Evolutionary conservation across 1,140 invertebrate genomes (phyloP), one percentile per base, ranked within the genome.

Genomic region (Euwallacea fornicatus): DNA sequence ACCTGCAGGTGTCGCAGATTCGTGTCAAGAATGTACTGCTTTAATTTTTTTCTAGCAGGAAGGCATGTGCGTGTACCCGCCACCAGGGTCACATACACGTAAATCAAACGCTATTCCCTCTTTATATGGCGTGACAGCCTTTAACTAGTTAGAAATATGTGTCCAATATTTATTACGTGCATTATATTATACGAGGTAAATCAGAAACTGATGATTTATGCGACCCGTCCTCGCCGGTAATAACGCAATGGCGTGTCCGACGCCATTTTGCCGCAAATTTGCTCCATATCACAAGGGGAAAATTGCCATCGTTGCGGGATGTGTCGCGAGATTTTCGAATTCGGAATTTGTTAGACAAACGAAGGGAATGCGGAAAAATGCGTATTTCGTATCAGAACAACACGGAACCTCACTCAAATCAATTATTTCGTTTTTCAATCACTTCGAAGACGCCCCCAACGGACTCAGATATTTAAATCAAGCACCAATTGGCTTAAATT

Each of bases 191-290:
- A 11, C 13, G 47, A 50, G 13, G 47, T 50, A 50, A 50, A 50
- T 50, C 47, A 50, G 47, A 50, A 50, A 50, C 13, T 50, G 47
- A 10, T 50, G 47, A 50, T 50, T 50, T 50, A 50, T 50, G 47
- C 47, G 21, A 4, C 21, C 21, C 21, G 21, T 33, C 21, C 21
- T 33, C 21, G 21, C 21, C 21, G 21, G 55, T n/a, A 15, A 56
- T 56, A 56, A 56, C 16, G 55, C 46, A 13, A 56, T 56, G 55
- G 55, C 55, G 55, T 56, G 55, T 21, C 11, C 11, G 8, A 16
- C 55, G 55, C 11, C 55, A 56, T 56, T 56, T 56, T 56, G 55
- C 55, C 16, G 55, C 55, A 56, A 56, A 56, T 56, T 56, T 56
- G 46, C 46, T 50, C 21, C 21, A 33, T 33, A 33, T 33, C 21